Evolutionary conservation across 1,140 invertebrate genomes (phyloP).

Genomic region (Paraescarpia echinospica): DNA sequence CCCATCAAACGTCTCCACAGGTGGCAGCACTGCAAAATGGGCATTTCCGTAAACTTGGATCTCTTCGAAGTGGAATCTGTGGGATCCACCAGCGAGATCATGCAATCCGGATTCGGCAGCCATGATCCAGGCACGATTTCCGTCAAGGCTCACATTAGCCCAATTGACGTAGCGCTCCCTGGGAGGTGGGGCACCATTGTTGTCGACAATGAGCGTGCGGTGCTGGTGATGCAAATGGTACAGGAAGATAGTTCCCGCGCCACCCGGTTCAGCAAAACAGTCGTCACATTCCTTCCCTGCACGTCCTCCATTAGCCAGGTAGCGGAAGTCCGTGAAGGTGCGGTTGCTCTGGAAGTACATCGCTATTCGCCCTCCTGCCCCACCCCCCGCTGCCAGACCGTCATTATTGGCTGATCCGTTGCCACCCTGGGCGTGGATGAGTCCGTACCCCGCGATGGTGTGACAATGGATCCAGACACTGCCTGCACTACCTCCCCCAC

Average conservation of each 20-base stretch:
- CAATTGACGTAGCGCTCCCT: constrained; percentile 39
- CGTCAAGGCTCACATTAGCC: constrained; percentile 36
- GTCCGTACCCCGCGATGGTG: constrained; percentile 33
- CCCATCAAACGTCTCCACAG: constrained; percentile 21
- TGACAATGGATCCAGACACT: constrained; percentile 44
- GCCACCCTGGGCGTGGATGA: constrained; percentile 8
- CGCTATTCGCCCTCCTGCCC: constrained; percentile 42
- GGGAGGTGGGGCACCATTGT: constrained; percentile 37
- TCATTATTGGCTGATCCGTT: not conserved
- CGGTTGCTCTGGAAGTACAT: constrained; percentile 42
- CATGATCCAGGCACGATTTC: constrained; percentile 44
- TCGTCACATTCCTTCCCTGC: not conserved
- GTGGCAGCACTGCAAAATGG: constrained; percentile 40
- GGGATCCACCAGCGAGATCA: constrained; percentile 33
- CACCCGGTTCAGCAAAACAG: constrained; percentile 33
- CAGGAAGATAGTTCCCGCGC: constrained; percentile 43
- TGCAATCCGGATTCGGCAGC: constrained; percentile 39
- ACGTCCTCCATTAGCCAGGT: constrained; percentile 39
- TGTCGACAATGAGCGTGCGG: constrained; percentile 43
- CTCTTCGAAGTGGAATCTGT: constrained; percentile 42
- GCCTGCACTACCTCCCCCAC: constrained; percentile 45
- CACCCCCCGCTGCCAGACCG: constrained; percentile 35
- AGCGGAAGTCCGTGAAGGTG: constrained; percentile 44
- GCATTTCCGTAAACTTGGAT: constrained; percentile 48
- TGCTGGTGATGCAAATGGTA: constrained; percentile 41